Base-by-base conservation (phyloP, 2,888 invertebrate genomes). In the Frankliniella fusca region DNA sequence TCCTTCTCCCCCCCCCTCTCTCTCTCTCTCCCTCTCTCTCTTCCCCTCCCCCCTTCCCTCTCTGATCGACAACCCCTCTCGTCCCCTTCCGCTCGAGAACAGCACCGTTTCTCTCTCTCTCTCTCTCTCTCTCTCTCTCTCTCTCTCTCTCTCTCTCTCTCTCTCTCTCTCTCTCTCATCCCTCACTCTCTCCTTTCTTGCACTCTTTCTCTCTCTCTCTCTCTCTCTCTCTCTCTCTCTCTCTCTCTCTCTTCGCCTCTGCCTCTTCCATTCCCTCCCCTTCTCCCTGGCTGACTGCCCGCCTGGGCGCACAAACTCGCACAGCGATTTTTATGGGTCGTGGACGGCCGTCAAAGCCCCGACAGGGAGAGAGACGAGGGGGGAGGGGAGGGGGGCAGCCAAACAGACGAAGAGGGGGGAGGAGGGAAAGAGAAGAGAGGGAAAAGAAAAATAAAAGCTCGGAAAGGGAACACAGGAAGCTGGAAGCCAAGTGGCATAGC, bases 271-370 rank as follows among this genome's bases (percentile, higher is more conserved):
- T 18, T 18, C 61, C 18, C 61, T 18, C n/a, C 61, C 61, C 15
- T 18, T 20, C 20, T 61, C 23, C 5, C 70, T 70, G 70, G 70
- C 70, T 70, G 23, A 23, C 70, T 70, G 70, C 70, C 23, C 70
- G 23, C 70, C 70, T 70, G 23, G 23, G 27, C 70, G 70, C 70
- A 61, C 61, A 70, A 70, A 70, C 70, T 70, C 27, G 70, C 70
- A 20, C 70, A 70, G 23, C 70, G 70, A 70, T 70, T 70, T 70
- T 70, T 70, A 70, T 70, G 70, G 70, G 61, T 61, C 61, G 61
- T 61, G 61, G 61, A 61, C 61, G 61, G 61, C 61, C 61, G 61
- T 61, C 61, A 61, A 61, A 61, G 61, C 15, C 61, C 20, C 18
- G 54, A 18, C 5, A 18, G 8, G 54, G 18, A 18, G 23, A 23